Evolutionary conservation across 2,888 invertebrate species (phyloP), one percentile per base, ranked within the genome.

Genomic region (Ischnura elegans): DNA sequence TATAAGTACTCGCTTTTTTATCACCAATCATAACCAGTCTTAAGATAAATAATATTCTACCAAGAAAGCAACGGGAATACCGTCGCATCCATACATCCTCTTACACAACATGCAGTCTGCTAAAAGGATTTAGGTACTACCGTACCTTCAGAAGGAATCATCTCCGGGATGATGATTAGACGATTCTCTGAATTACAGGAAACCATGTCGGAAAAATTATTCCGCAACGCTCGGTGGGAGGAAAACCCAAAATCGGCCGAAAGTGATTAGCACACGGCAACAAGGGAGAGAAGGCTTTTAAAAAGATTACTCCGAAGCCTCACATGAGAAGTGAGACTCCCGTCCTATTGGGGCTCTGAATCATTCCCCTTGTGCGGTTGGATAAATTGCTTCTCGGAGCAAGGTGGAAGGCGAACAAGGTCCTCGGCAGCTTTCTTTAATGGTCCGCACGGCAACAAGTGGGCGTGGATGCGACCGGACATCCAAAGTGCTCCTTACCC

Each of bases 381-480:
- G 76, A 76, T 76, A 76, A 76, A 76, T 76, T 76, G 10, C 16
- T 76, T 36, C 36, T 3, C 76, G 0, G 25, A n/a, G 6, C 36
- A 36, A 36, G 76, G 36, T 3, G 36, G 76, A 76, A 76, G 76
- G 25, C 13, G 29, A 76, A 25, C 76, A 76, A 76, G 76, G 76
- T 76, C 36, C 76, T 36, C 76, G 25, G 47, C 25, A 19, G 51
- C 36, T 76, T 76, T 76, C 21, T 76, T 76, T 76, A 76, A 76
- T 76, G 76, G 76, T 25, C 76, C 76, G 76, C 76, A 29, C 76
- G 36, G 76, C 76, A 76, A 76, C 76, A 76, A 76, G 76, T 36
- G 76, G 76, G 76, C 76, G 76, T 76, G 51, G n/a, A 29, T 13
- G 36, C 76, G 76, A 36, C 76, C 36, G 76, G 76, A 76, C 76